Conservation (phyloP, 2,113 vertebrate genomes). For the Atlantisia rogersi region DNA sequence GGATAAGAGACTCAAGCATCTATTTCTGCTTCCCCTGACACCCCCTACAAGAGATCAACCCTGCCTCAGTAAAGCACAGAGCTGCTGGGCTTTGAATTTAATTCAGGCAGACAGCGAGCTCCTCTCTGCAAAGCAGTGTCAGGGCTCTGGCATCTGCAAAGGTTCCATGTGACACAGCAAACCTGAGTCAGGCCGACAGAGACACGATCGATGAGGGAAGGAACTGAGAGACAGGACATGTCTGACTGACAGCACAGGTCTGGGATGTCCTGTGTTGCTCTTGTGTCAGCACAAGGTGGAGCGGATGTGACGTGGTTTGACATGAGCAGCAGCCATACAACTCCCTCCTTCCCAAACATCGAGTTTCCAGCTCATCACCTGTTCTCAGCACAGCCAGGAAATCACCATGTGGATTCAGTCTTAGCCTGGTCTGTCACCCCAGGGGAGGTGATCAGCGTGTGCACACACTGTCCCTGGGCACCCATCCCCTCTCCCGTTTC, state of each 20-base stretch:
- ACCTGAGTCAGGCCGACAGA: neutral
- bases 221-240: neutral
- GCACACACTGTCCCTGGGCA: neutral
- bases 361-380: neutral
- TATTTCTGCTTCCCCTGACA: neutral
- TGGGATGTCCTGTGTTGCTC: neutral
- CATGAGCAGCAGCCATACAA: neutral
- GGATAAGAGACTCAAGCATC: neutral
- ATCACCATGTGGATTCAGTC: neutral
- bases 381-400: accelerated
- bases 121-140: neutral
- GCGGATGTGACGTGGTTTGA: neutral
- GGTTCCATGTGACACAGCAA: neutral
- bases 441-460: neutral
- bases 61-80: neutral
- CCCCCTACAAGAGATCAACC: neutral
- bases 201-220: neutral
- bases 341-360: neutral
- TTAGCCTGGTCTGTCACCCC: neutral
- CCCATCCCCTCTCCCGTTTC: neutral
- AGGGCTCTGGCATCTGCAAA: constrained; percentile 24
- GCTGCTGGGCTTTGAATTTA: neutral
- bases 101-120: neutral
- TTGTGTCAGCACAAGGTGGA: neutral
- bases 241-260: neutral